phyloP scores from a whole-genome alignment of 2,113 vertebrate species.

The Melanostigma gelatinosum region DNA sequence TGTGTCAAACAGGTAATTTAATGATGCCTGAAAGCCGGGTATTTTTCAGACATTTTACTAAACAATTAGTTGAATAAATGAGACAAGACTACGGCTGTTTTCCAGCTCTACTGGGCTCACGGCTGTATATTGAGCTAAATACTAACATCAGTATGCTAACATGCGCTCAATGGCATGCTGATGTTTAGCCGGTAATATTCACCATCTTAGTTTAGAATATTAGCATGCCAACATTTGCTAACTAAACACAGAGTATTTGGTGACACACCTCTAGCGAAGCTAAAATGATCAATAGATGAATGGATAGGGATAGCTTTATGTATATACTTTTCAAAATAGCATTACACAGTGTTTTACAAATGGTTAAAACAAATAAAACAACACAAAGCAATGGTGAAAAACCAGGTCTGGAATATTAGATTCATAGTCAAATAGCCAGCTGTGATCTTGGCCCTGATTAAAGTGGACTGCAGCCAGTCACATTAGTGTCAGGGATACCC shows the following conservation, averaged over 20 bases:
- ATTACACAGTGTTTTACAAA: not conserved
- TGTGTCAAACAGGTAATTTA: not conserved
- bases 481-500: constrained; percentile 38
- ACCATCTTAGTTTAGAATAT: not conserved
- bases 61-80: not conserved
- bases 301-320: not conserved
- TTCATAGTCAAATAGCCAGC: constrained; percentile 43
- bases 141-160: not conserved
- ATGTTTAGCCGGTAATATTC: not conserved
- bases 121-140: not conserved
- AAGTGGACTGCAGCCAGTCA: constrained; percentile 31
- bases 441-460: constrained; percentile 49
- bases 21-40: not conserved
- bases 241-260: not conserved
- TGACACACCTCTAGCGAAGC: not conserved
- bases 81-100: not conserved
- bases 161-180: not conserved
- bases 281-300: not conserved
- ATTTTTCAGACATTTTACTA: too few relatives aligned
- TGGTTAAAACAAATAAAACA: not conserved
- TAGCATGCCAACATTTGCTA: not conserved
- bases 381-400: not conserved
- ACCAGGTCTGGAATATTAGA: constrained; percentile 2
- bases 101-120: not conserved
- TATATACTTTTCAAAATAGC: not conserved